Evolutionary conservation across 2,888 invertebrate species (phyloP).

Genomic region (Phalera bucephala): DNA sequence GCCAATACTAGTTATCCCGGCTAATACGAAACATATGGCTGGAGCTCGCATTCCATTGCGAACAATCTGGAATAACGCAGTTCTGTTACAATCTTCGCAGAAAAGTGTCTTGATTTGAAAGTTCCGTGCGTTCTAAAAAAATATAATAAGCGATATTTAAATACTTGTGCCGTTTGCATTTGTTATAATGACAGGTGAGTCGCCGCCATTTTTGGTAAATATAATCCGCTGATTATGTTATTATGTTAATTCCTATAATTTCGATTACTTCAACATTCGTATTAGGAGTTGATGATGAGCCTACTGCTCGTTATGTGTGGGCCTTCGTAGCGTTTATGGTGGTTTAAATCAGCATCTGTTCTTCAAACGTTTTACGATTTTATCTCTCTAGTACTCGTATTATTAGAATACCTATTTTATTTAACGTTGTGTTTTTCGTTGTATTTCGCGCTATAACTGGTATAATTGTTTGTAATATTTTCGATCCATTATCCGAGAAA

Average conservation of each 20-base stretch:
- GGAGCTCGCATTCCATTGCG: slow-evolving; percentile 53
- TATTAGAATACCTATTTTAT: too few relatives aligned
- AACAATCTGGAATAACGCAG: slow-evolving; percentile 66
- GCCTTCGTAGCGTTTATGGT: slow-evolving; percentile 26
- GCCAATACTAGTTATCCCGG: slow-evolving; percentile 53
- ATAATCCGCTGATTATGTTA: slow-evolving; percentile 15
- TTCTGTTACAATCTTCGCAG: slow-evolving; percentile 47
- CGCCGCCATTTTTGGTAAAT: slow-evolving; percentile 16
- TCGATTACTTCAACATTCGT: slow-evolving; percentile 17
- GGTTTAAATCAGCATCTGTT: slow-evolving; percentile 24
- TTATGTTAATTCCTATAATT: slow-evolving; percentile 30
- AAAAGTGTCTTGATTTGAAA: slow-evolving; percentile 31
- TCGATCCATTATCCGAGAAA: too few relatives aligned
- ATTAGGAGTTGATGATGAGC: slow-evolving; percentile 27
- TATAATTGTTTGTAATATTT: slow-evolving; percentile 1
- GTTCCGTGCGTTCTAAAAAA: slow-evolving; percentile 1
- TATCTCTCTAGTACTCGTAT: slow-evolving; percentile 1
- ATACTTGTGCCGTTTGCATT: too few relatives aligned
- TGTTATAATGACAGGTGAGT: slow-evolving; percentile 33
- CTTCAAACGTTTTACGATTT: slow-evolving; percentile 20
- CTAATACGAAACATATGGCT: slow-evolving; percentile 70
- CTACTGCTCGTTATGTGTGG: slow-evolving; percentile 15
- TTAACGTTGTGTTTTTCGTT: background rate
- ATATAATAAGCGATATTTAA: background rate
- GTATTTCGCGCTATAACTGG: background rate